Evolutionary conservation across 1,140 invertebrate genomes (phyloP).

Genomic region (Nomia melanderi): DNA sequence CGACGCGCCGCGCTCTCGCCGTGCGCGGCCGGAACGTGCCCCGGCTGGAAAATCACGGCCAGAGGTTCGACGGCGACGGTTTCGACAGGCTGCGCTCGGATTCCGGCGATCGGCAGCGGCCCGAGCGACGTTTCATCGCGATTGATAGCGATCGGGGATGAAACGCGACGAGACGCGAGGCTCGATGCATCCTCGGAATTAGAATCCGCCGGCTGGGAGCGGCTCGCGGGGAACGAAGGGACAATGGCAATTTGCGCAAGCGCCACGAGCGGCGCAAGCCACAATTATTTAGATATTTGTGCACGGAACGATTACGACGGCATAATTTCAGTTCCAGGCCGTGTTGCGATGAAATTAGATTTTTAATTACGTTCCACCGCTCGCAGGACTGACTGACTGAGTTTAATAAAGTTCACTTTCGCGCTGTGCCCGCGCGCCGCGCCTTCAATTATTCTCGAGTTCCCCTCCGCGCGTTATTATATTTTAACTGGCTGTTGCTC

Average conservation of each 20-base stretch:
- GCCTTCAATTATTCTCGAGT: slow-evolving; percentile 56
- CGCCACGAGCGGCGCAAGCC: neutral
- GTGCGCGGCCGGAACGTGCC: slow-evolving; percentile 30
- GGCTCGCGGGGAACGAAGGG: slow-evolving; percentile 1
- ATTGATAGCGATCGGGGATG: too few species aligned
- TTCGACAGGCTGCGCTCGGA: too few species aligned
- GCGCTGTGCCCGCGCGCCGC: slow-evolving; percentile 7
- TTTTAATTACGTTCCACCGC: slow-evolving; percentile 43
- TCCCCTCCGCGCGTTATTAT: slow-evolving; percentile 47
- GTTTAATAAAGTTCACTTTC: slow-evolving; percentile 60
- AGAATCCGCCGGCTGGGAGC: neutral
- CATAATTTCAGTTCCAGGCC: slow-evolving; percentile 23
- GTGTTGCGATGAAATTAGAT: slow-evolving; percentile 45
- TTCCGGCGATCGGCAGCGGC: too few species aligned
- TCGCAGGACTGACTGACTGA: slow-evolving; percentile 3
- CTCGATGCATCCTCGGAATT: too few species aligned
- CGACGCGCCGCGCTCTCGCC: neutral
- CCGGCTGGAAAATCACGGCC: neutral
- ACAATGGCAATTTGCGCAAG: slow-evolving; percentile 15
- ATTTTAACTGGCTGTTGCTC: slow-evolving; percentile 54
- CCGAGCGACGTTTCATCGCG: too few species aligned
- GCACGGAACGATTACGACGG: slow-evolving; percentile 30
- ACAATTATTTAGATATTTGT: slow-evolving; percentile 44
- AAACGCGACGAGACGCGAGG: too few species aligned
- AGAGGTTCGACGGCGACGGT: neutral